Conservation (phyloP, 2,113 vertebrate genomes). For the Cephalopterus ornatus region DNA sequence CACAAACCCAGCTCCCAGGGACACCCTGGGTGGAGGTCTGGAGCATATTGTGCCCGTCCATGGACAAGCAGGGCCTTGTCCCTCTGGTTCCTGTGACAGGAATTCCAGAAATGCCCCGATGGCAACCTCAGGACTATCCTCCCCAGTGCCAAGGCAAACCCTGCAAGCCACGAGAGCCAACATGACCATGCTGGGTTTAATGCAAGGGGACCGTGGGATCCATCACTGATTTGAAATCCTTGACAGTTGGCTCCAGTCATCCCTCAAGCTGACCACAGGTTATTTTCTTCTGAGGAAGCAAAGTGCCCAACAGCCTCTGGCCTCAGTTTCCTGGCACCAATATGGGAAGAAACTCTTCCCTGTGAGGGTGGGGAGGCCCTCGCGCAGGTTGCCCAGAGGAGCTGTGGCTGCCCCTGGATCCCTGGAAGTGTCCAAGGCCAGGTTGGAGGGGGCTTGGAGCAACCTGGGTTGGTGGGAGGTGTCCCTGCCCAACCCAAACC, state of each 20-base stretch:
- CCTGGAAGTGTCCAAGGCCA: background rate
- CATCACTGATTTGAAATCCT: background rate
- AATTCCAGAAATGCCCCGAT: background rate
- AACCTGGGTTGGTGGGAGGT: accelerated
- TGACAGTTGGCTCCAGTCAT: background rate
- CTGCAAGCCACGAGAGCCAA: accelerated
- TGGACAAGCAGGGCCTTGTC: background rate
- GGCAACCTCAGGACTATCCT: background rate
- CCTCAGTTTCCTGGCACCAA: background rate
- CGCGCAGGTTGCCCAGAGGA: background rate
- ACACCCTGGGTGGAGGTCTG: accelerated
- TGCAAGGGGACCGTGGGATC: background rate
- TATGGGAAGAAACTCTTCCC: background rate
- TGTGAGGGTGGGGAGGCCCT: accelerated
- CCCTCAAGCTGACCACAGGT: background rate
- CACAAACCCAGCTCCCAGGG: background rate
- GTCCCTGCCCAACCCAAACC: background rate
- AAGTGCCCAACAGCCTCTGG: background rate
- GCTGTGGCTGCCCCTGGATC: background rate
- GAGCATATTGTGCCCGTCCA: background rate
- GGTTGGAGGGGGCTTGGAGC: background rate
- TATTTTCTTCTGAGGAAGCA: background rate
- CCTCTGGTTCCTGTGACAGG: background rate
- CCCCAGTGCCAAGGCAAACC: background rate
- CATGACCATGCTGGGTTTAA: accelerated